Evolutionary conservation across 2,797 vertebrate genomes (phyloP), one percentile per base, ranked within the genome.

Genomic region (Eulemur mongoz): DNA sequence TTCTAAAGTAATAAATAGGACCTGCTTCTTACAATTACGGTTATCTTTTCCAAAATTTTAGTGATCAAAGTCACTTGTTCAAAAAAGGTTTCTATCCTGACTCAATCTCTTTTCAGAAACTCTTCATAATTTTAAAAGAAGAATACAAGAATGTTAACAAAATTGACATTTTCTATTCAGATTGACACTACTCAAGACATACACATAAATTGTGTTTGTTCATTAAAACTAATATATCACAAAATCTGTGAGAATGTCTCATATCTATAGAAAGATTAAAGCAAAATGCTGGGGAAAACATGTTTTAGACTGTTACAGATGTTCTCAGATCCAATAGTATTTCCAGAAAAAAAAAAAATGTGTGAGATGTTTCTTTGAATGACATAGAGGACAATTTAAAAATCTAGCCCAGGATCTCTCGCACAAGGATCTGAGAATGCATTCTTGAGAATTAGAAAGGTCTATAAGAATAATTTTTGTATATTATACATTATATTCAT

Each of bases 291-390:
- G 22, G 22, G 15, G 45, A 30, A 96, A 95, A 95, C 45, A 93
- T n/a, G 22, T 93, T 91, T 97, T 20, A 70, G 86, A 86, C 17
- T 79, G 20, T 67, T 97, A 27, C 94, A 97, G 96, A 93, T 96
- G 95, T 97, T 98, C 86, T 82, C 91, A 91, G 43, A 97, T 96
- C 59, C 92, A 97, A 89, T 17, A 89, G 67, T 45, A 93, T 95
- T 80, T 92, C 57, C 69, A 83, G 38, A 32, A 18, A 78, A 84
- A 84, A 38, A 67, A 69, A 59, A 61, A 45, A 79, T 2, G 14
- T 80, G 45, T 72, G 45, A 80, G 52, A 94, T 83, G 14, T 93
- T 94, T 93, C 70, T 93, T 80, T 90, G 85, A 96, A 86, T 92
- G 90, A 94, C 79, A 89, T 23, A 30, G 83, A 97, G 63, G 38